Evolutionary conservation across 2,888 invertebrate species (phyloP), one percentile per base, ranked within the genome.

Genomic region (Agrochola macilenta): DNA sequence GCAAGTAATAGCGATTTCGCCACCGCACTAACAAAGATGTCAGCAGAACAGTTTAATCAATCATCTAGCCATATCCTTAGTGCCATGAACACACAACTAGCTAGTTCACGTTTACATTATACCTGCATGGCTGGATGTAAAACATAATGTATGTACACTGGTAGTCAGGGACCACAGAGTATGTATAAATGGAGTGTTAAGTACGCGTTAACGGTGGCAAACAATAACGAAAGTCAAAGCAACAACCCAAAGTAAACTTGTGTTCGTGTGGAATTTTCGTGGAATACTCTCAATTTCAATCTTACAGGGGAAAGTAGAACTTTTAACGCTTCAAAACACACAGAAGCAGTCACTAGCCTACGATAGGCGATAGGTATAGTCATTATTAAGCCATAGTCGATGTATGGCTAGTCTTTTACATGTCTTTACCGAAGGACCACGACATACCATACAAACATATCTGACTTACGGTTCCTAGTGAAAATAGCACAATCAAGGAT

Each of bases 61-160:
- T 49, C 39, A 64, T 35, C 5, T 11, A n/a, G 12, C 11, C 14
- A 20, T 54, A 54, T 17, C 52, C 58, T 30, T 63, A 84, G 61
- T 70, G 54, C 65, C n/a, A 30, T 23, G 39, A 61, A 68, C 63
- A 58, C 68, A 57, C 39, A 49, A 66, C 58, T 58, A 75, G 11
- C 69, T 35, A 23, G 43, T 49, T 20, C 58, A 49, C 26, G 61
- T 72, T 70, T 26, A 73, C 52, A 54, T 84, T 73, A 68, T 57
- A 71, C 66, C 77, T 77, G 63, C 66, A 52, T 57, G 35, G 70
- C 60, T 83, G 26, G 26, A 68, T 76, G 61, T 77, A 68, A 76
- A 85, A 76, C 81, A 76, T 84, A 75, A 81, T 70, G 60, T 61
- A 76, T 30, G 39, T 61, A 52, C 43, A 43, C 30, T 73, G 17